Base-by-base conservation (phyloP, 2,113 vertebrate species). In the Corydoras maculifer region DNA sequence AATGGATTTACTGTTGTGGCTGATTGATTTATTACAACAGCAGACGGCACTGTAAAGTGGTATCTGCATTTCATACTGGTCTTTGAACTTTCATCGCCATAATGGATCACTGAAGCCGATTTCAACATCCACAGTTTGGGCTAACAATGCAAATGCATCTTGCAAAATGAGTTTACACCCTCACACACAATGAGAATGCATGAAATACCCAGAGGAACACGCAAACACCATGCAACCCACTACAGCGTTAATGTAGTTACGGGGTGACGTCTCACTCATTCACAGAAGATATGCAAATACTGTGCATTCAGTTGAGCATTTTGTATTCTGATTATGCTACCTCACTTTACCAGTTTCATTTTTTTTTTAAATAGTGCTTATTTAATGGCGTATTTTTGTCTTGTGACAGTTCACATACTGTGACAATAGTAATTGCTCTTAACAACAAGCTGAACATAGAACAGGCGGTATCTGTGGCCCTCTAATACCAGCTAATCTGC, bases 401-500 rank as follows among this genome's bases (percentile, higher is more conserved):
- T 10, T 14, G 13, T 53, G 12, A 57, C 5, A 13, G 13, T 18
- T 69, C 35, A n/a, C 10, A 4, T 29, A 29, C 12, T 58, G 32
- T 5, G 32, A 57, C 65, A 57, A 57, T 9, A 55, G 3, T 8
- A 2, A 35, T 15, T n/a, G 6, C 11, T 2, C 18, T 51, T 4
- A 32, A 48, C 14, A 6, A 69, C 25, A 0, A 48, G 43, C 58
- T 48, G 50, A 31, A 80, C 81, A 71, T 73, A 79, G 80, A 76
- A 75, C 70, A 75, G 79, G 82, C 71, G 50, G 76, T 76, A 77
- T 78, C 79, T 72, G 32, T 49, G 30, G 59, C 53, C 82, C 59
- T 81, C 82, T 90, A 88, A 90, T 88, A 86, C 87, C 73, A 78
- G 79, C 82, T 88, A 87, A 89, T 88, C 88, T 88, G 81, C 84